Evolutionary conservation across 1,140 invertebrate genomes (phyloP), one percentile per base, ranked within the genome.

Genomic region (Drosophila guanche): DNA sequence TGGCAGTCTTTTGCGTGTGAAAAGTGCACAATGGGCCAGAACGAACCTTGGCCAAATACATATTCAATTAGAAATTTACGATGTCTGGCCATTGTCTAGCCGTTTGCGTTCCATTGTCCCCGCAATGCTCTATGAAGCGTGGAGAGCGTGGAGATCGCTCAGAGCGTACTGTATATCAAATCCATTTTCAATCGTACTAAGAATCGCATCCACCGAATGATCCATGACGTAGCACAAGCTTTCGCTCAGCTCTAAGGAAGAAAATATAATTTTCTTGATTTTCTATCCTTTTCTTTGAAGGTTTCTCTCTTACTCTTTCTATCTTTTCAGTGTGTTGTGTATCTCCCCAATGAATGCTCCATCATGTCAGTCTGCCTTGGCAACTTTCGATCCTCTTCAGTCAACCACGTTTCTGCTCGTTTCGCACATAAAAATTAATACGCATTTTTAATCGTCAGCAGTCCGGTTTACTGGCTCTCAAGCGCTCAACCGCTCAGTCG

Each of bases 1-100:
- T 37, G 3, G 3, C 12, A 27, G n/a, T 53, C 40, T 57, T 50
- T 53, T 67, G 29, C 37, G 57, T 67, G 67, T 57, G 60, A 74
- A 78, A 78, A 56, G 61, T 48, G 61, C 45, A 78, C 70, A 83
- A 68, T 62, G 58, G 57, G 8, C 29, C 29, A 33, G 33, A 37
- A 10, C 33, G 33, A 37, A 10, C 33, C 4, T 10, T 37, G 33
- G 46, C 47, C 60, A 75, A 85, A 84, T 79, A 60, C 76, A 57
- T 85, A 79, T 85, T 85, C 80, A 85, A 85, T 85, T 85, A 85
- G 65, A 76, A 86, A 81, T 88, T 85, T 86, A 85, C 77, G 81
- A 86, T 73, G 58, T 54, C 46, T 55, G 6, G n/a, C 33, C 52
- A 67, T 79, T 80, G 77, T 80, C 33, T 37, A 10, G 10, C 10